phyloP scores from a whole-genome alignment of 2,113 vertebrate genomes.

The Petaurus breviceps region DNA sequence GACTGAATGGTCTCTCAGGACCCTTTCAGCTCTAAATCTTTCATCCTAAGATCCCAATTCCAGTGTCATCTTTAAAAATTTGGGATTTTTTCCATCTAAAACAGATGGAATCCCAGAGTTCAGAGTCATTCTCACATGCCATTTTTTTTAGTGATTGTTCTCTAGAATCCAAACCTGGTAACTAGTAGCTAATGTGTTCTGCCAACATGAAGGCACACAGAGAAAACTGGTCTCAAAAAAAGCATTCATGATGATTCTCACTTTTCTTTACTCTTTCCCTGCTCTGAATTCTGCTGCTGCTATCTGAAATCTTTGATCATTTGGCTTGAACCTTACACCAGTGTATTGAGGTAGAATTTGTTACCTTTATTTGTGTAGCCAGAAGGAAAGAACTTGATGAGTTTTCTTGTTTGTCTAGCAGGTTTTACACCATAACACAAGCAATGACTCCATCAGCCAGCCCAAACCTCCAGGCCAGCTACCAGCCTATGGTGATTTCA shows the following conservation, averaged over 20 bases:
- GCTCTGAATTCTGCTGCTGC: conserved; percentile 19
- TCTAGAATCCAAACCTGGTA: not conserved
- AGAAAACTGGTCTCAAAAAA: not conserved
- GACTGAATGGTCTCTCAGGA: not conserved
- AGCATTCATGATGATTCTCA: not conserved
- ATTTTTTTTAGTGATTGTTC: not conserved
- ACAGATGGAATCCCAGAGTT: not conserved
- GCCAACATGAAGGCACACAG: not conserved
- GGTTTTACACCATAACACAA: conserved; percentile 78
- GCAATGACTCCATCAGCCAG: conserved; percentile 66
- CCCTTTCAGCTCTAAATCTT: not conserved
- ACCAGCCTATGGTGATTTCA: conserved; percentile 84
- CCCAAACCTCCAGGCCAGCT: conserved; percentile 78
- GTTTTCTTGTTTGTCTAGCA: conserved; percentile 60
- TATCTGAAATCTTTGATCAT: conserved; percentile 39
- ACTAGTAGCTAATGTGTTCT: not conserved
- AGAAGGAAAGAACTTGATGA: not conserved
- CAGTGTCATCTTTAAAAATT: not conserved
- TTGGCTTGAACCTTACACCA: conserved; percentile 41
- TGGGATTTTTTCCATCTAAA: not conserved
- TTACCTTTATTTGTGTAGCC: not conserved
- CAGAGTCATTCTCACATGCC: not conserved
- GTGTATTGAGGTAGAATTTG: not conserved
- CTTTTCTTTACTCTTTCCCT: not conserved
- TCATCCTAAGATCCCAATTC: not conserved